Conservation (phyloP, 2,113 vertebrate species). For the Pseudolaguvia tuberculata region DNA sequence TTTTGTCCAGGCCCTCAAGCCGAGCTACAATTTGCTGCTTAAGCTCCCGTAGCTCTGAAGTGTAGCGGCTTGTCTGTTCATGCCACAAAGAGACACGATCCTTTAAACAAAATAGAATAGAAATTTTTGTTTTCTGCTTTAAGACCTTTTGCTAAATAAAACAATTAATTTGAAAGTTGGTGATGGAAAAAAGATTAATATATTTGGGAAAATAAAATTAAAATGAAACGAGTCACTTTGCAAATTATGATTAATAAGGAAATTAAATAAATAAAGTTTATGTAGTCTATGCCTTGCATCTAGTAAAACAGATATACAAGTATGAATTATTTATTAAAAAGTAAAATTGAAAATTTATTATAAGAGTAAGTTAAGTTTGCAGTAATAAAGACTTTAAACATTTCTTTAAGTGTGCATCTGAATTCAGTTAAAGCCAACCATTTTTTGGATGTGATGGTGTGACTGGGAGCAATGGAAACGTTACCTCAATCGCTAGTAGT, state of each 20-base stretch:
- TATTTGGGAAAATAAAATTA: too few relatives aligned
- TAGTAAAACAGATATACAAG: too few relatives aligned
- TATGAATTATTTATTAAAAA: too few relatives aligned
- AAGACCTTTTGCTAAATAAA: neutral
- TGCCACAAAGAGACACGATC: constrained; percentile 92
- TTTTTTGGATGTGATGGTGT: constrained; percentile 56
- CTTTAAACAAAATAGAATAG: constrained; percentile 58
- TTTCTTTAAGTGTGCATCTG: constrained; percentile 22
- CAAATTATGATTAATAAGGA: too few relatives aligned
- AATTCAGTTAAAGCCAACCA: constrained; percentile 48
- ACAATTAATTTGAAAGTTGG: too few relatives aligned
- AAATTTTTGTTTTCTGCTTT: neutral
- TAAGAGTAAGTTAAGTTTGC: neutral
- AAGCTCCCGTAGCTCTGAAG: constrained; percentile 88
- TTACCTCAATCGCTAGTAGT: constrained; percentile 75
- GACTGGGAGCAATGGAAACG: constrained; percentile 45
- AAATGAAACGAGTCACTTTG: too few relatives aligned
- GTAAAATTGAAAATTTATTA: too few relatives aligned
- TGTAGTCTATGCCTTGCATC: too few relatives aligned
- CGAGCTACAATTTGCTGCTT: constrained; percentile 90
- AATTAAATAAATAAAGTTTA: too few relatives aligned
- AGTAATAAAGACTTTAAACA: neutral
- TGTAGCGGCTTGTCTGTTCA: constrained; percentile 86
- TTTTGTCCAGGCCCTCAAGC: constrained; percentile 86
- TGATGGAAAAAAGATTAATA: too few relatives aligned